phyloP scores from a whole-genome alignment of 2,888 invertebrate species.

The Acleris laterana region DNA sequence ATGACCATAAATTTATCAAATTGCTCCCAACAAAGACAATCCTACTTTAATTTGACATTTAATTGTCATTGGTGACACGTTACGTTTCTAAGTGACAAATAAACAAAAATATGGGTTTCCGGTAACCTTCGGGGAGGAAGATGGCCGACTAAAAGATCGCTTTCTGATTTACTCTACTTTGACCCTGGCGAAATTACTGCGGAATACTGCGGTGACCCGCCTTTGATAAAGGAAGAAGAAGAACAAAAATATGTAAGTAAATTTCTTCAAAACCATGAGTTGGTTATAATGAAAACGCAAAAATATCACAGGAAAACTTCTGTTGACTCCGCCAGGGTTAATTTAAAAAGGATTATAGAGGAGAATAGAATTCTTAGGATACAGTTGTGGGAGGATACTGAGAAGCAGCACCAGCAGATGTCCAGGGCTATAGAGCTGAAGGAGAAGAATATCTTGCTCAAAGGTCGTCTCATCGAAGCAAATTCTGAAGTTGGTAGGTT shows the following conservation, averaged over 20 bases:
- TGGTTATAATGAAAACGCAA: slow-evolving; percentile 46
- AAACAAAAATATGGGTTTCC: slow-evolving; percentile 5
- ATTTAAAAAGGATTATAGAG: slow-evolving; percentile 44
- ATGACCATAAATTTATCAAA: too few relatives aligned
- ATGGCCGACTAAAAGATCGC: too few relatives aligned
- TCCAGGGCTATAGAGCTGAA: slow-evolving; percentile 70
- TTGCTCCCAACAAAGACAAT: neutral
- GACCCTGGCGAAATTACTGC: too few relatives aligned
- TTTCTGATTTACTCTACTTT: too few relatives aligned
- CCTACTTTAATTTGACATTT: neutral
- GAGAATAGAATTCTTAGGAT: slow-evolving; percentile 57
- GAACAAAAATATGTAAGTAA: slow-evolving; percentile 5
- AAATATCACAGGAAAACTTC: slow-evolving; percentile 41
- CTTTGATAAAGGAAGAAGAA: too few relatives aligned
- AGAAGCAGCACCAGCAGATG: slow-evolving; percentile 76
- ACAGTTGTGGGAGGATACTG: slow-evolving; percentile 56
- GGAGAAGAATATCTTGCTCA: slow-evolving; percentile 57
- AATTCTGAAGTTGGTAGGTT: slow-evolving; percentile 52
- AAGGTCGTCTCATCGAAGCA: slow-evolving; percentile 51
- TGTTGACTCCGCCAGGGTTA: slow-evolving; percentile 28
- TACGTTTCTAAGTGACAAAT: neutral
- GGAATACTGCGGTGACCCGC: too few relatives aligned
- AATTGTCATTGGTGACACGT: neutral
- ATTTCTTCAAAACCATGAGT: slow-evolving; percentile 20
- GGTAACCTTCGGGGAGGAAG: too few relatives aligned